Evolutionary conservation across 2,888 invertebrate genomes (phyloP).

Genomic region (Lycocerus yunnanus): DNA sequence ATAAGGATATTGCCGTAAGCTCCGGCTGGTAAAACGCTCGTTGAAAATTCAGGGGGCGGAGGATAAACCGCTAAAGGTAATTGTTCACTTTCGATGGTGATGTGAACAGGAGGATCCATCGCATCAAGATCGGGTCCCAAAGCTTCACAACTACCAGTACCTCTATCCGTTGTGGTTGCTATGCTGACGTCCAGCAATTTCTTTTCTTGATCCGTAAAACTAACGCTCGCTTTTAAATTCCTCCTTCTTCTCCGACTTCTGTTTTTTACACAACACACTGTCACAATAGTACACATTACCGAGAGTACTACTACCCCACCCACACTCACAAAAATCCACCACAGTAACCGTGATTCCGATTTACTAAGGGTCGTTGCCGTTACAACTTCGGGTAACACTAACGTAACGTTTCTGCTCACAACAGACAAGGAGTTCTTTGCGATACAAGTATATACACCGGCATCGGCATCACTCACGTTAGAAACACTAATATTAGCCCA

Average conservation of each 20-base stretch:
- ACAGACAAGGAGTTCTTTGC: slow-evolving; percentile 71
- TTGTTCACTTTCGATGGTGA: slow-evolving; percentile 60
- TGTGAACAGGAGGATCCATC: slow-evolving; percentile 57
- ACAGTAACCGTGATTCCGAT: slow-evolving; percentile 73
- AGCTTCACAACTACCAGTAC: slow-evolving; percentile 60
- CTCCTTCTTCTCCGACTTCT: slow-evolving; percentile 64
- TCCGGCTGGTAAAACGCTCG: slow-evolving; percentile 59
- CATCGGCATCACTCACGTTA: slow-evolving; percentile 80
- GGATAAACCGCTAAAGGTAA: slow-evolving; percentile 55
- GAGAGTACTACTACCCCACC: slow-evolving; percentile 69
- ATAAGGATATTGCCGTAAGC: slow-evolving; percentile 81
- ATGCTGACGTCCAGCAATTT: slow-evolving; percentile 82
- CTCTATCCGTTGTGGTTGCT: slow-evolving; percentile 68
- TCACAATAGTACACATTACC: slow-evolving; percentile 65
- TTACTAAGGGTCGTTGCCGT: slow-evolving; percentile 78
- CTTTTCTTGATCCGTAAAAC: slow-evolving; percentile 88
- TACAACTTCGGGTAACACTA: slow-evolving; percentile 70
- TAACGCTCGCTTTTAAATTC: slow-evolving; percentile 77
- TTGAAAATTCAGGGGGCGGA: slow-evolving; percentile 66
- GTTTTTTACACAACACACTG: slow-evolving; percentile 60
- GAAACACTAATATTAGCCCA: slow-evolving; percentile 85
- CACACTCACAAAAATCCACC: slow-evolving; percentile 73
- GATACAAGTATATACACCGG: slow-evolving; percentile 84
- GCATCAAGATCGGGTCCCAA: slow-evolving; percentile 64
- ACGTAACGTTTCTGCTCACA: slow-evolving; percentile 65